Evolutionary conservation across 2,797 vertebrate species (phyloP).

Genomic region (Galaxias olidus): DNA sequence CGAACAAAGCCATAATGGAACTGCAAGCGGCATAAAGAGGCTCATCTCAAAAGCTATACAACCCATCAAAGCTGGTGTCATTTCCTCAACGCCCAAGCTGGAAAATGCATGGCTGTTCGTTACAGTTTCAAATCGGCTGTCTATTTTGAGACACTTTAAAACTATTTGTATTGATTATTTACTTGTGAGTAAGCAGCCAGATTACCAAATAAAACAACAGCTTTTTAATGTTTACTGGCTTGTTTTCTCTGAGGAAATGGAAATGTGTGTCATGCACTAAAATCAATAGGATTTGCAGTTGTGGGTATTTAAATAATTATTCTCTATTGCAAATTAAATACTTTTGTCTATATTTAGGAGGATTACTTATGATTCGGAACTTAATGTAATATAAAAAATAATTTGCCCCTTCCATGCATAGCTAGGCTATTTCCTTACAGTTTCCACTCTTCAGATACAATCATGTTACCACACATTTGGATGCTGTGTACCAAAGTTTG

Average conservation of each 20-base stretch:
- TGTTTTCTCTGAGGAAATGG: conserved; percentile 64
- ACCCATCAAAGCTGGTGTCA: conserved; percentile 82
- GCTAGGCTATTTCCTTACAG: conserved; percentile 59
- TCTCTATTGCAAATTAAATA: conserved; percentile 69
- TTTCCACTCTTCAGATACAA: conserved; percentile 70
- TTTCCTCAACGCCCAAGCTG: conserved; percentile 79
- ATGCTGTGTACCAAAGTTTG: conserved; percentile 72
- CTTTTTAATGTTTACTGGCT: conserved; percentile 68
- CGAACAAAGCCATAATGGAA: conserved; percentile 87
- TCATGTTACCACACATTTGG: conserved; percentile 69
- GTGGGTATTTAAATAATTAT: conserved; percentile 77
- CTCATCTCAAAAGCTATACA: conserved; percentile 84
- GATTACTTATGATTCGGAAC: conserved; percentile 69
- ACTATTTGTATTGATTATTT: conserved; percentile 79
- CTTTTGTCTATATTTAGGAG: conserved; percentile 74
- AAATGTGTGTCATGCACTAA: conserved; percentile 73
- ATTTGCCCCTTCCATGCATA: conserved; percentile 59
- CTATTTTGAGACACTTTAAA: conserved; percentile 79
- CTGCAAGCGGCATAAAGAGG: conserved; percentile 82
- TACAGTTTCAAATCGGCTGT: conserved; percentile 74
- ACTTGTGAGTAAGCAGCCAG: conserved; percentile 75
- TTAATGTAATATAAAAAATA: conserved; percentile 62
- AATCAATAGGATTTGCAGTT: conserved; percentile 77
- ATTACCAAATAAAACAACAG: conserved; percentile 77
- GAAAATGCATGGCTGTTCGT: conserved; percentile 74